phyloP scores from a whole-genome alignment of 23 tunicate species.

The Halocynthia roretzi region DNA sequence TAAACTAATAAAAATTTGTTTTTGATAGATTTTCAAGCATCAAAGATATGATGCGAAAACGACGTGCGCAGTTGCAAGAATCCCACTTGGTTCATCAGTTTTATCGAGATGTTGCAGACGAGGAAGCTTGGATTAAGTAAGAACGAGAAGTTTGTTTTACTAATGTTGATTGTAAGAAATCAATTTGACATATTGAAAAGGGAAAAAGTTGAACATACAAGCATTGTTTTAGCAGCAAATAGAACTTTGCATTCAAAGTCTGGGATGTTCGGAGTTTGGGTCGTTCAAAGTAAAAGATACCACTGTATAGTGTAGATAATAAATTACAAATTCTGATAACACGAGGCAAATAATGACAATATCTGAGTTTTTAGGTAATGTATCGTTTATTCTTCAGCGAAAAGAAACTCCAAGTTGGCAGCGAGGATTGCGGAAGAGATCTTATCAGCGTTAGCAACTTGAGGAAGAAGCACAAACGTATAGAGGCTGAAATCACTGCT shows the following conservation, averaged over 20 bases:
- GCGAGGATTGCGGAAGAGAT: slow-evolving; percentile 75
- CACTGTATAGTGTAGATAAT: too few species aligned
- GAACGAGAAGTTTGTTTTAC: neutral
- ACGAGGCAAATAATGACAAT: too few species aligned
- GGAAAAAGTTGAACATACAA: too few species aligned
- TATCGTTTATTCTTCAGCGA: slow-evolving; percentile 31
- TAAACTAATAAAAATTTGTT: too few species aligned
- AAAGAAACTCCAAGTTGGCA: slow-evolving; percentile 66
- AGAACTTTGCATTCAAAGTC: too few species aligned
- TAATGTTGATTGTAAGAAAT: too few species aligned
- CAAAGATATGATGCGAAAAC: slow-evolving; percentile 36
- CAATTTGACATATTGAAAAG: too few species aligned
- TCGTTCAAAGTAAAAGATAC: too few species aligned
- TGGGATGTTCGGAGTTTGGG: too few species aligned
- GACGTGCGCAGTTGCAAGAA: slow-evolving; percentile 56
- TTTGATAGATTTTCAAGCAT: slow-evolving; percentile 49
- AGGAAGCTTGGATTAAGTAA: slow-evolving; percentile 90
- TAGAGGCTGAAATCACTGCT: slow-evolving; percentile 51
- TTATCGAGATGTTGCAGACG: slow-evolving; percentile 66
- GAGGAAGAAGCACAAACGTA: slow-evolving; percentile 75
- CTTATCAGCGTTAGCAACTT: slow-evolving; percentile 53
- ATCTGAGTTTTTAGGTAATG: too few species aligned
- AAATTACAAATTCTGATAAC: too few species aligned
- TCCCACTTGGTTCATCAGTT: slow-evolving; percentile 57
- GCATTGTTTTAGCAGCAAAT: too few species aligned